These are phyloP conservation scores for Anoncus sp. DNA, from an alignment of 2,888 invertebrate species.

Conservation along the genomic window DNA sequence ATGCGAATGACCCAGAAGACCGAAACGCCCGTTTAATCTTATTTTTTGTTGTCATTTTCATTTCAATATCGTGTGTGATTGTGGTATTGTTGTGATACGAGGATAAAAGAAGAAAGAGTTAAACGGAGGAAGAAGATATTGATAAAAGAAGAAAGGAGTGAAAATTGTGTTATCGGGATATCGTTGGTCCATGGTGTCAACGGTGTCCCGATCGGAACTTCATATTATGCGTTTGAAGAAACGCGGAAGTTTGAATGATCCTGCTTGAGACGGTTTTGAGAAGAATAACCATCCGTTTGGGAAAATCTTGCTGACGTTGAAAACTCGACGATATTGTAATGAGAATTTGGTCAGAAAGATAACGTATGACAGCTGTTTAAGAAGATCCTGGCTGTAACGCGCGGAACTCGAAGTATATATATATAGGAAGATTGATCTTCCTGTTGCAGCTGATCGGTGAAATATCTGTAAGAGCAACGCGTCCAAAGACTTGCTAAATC, in stretches of 20 bases:
- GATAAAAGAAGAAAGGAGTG: not conserved
- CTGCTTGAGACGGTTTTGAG: not conserved
- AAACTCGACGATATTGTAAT: slow-evolving; percentile 5
- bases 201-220: slow-evolving; percentile 23
- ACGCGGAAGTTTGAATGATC: not conserved
- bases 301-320: not conserved
- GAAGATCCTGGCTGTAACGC: not conserved
- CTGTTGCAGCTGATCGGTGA: not conserved
- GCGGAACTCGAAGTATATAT: not conserved
- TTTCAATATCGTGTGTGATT: slow-evolving; percentile 33
- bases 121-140: too few relatives aligned
- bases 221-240: not conserved
- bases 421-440: not conserved
- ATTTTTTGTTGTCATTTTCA: not conserved
- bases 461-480: not conserved
- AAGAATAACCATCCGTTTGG: not conserved
- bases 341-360: not conserved
- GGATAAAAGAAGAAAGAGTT: not conserved
- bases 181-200: slow-evolving; percentile 31
- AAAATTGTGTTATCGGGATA: slow-evolving; percentile 12
- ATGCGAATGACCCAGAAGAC: slow-evolving; percentile 22
- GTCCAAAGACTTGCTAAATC: not conserved
- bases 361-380: slow-evolving; percentile 18
- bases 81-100: slow-evolving; percentile 21
- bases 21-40: not conserved